Evolutionary conservation across 2,888 invertebrate genomes (phyloP), one percentile per base, ranked within the genome.

Genomic region (Mystacides longicornis): DNA sequence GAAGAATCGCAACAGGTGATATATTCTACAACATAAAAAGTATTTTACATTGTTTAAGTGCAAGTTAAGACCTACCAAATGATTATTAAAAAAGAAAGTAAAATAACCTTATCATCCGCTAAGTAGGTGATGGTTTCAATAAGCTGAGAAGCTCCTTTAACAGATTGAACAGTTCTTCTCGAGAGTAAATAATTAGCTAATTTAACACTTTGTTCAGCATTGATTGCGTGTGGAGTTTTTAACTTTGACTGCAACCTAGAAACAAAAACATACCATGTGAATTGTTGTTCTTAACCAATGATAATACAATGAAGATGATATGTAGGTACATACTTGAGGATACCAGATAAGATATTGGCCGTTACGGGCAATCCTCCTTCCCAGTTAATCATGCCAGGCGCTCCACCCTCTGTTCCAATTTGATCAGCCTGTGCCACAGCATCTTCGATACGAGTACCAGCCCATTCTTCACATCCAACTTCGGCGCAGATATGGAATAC

Each of bases 371-470:
- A 76, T 7, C 93, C 93, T 23, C 93, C 92, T 70, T 97, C 97
- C 71, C 94, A 97, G 75, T 96, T 90, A 59, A 93, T 75, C 64
- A 88, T 85, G 11, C 89, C 87, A 72, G 96, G 92, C 3, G 37
- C 33, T 19, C 45, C 50, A n/a, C 48, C 49, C 3, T 55, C 51
- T 23, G 51, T 23, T n/a, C 52, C 56, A 3, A 93, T 87, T 79
- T 97, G 96, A 73, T 98, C 97, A 1, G 96, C 96, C 67, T 96
- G 94, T 2, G 91, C 86, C 57, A 97, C 78, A n/a, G 91, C 87
- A 68, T 95, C 93, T 71, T 95, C 94, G 21, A 95, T 86, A 52
- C 90, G 84, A 57, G 89, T 84, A 45, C 82, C 80, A 55, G 84
- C 83, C 68, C 79, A 72, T 1, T 71, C 56, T 0, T 79, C 81